Conservation (phyloP, 2,113 vertebrate species). For the Felis chaus region DNA sequence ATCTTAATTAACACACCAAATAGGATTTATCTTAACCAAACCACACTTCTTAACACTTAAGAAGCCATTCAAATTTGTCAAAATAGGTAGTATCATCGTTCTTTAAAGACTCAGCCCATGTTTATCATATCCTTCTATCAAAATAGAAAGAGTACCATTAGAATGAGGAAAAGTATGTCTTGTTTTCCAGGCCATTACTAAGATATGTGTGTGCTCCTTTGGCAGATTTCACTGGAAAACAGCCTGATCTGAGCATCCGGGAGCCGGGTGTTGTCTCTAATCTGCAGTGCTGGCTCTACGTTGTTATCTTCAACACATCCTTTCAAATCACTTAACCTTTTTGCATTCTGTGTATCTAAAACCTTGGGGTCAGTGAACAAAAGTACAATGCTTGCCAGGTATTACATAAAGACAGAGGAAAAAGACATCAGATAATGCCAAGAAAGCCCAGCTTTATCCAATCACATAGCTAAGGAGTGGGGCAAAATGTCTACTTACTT, state of each 20-base stretch:
- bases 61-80: background rate
- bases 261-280: background rate
- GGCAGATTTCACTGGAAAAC: background rate
- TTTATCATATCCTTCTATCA: background rate
- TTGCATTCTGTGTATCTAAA: background rate
- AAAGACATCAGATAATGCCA: background rate
- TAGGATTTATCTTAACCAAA: background rate
- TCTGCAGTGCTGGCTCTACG: background rate
- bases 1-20: background rate
- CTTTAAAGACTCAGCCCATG: background rate
- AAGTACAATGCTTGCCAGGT: background rate
- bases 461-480: background rate
- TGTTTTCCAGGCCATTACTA: background rate
- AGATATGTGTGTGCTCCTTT: background rate
- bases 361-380: background rate
- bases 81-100: background rate
- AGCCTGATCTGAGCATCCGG: background rate
- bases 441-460: background rate
- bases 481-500: background rate
- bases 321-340: background rate
- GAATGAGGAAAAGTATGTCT: background rate
- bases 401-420: background rate
- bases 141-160: background rate
- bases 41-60: rapidly evolving
- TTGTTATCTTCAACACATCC: background rate